phyloP scores from a whole-genome alignment of 2,888 invertebrate genomes.

The Adelphocoris suturalis region DNA sequence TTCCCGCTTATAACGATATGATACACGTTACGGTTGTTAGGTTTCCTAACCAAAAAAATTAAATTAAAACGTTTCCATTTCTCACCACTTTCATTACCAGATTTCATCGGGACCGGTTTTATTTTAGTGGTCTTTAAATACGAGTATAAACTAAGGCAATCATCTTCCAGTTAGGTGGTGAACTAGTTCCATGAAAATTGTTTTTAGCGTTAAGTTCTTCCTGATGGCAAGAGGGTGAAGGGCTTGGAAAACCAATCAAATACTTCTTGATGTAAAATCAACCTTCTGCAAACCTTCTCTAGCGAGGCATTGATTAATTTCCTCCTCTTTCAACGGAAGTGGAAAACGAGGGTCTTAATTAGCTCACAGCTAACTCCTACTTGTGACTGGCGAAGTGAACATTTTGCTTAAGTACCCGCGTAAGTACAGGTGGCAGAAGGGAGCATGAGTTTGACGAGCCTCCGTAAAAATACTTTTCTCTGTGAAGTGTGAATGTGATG shows the following conservation, averaged over 20 bases:
- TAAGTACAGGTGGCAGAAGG: too few relatives aligned
- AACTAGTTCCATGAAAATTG: neutral
- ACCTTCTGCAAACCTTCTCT: constrained; percentile 21
- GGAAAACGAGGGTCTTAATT: constrained; percentile 2
- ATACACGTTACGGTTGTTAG: too few relatives aligned
- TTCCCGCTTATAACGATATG: too few relatives aligned
- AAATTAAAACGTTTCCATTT: too few relatives aligned
- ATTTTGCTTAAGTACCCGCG: too few relatives aligned
- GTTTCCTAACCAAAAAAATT: too few relatives aligned
- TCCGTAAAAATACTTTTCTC: too few relatives aligned
- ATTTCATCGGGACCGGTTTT: neutral
- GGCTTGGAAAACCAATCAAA: constrained; percentile 22
- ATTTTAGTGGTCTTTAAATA: constrained; percentile 9
- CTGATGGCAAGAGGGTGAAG: neutral
- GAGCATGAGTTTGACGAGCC: too few relatives aligned
- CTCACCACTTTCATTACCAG: neutral
- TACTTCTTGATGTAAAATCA: constrained; percentile 36
- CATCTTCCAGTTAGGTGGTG: neutral
- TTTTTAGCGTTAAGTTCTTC: neutral
- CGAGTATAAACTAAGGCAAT: neutral
- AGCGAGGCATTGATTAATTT: constrained; percentile 8
- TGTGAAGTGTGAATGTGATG: too few relatives aligned
- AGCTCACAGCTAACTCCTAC: neutral
- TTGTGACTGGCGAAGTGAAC: neutral
- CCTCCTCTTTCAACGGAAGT: constrained; percentile 20